Evolutionary conservation across 2,797 vertebrate genomes (phyloP).

Genomic region (Arnoldichthys spilopterus): DNA sequence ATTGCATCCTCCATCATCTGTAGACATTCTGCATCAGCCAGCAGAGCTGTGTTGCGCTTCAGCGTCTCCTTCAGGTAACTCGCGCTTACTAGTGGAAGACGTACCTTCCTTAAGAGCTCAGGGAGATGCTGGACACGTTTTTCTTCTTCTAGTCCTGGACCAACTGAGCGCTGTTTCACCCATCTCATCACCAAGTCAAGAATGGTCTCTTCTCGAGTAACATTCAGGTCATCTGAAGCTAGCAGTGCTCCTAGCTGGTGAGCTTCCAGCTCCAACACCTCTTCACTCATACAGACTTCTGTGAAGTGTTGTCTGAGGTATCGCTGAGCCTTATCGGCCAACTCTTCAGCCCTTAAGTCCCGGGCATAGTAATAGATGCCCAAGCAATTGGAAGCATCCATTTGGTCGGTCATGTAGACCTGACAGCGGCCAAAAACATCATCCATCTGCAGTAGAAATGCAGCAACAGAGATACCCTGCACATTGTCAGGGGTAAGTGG

Average conservation of each 20-base stretch:
- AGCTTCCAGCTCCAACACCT: slow-evolving; percentile 90
- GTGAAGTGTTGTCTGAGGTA: slow-evolving; percentile 90
- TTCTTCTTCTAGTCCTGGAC: slow-evolving; percentile 64
- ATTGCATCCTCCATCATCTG: slow-evolving; percentile 87
- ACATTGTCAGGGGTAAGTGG: slow-evolving; percentile 85
- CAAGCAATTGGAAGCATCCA: slow-evolving; percentile 95
- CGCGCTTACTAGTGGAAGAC: slow-evolving; percentile 85
- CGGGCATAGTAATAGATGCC: slow-evolving; percentile 93
- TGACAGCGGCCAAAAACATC: slow-evolving; percentile 88
- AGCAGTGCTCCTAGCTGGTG: slow-evolving; percentile 88
- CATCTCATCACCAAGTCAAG: slow-evolving; percentile 92
- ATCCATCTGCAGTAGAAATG: slow-evolving; percentile 96
- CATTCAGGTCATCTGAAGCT: slow-evolving; percentile 91
- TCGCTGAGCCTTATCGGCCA: slow-evolving; percentile 85
- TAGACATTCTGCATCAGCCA: slow-evolving; percentile 86
- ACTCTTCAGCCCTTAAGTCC: slow-evolving; percentile 92
- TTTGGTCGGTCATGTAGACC: slow-evolving; percentile 92
- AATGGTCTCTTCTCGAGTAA: slow-evolving; percentile 92
- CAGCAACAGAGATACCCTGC: slow-evolving; percentile 88
- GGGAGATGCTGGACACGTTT: slow-evolving; percentile 80
- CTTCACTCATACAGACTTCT: slow-evolving; percentile 92
- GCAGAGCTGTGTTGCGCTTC: slow-evolving; percentile 86
- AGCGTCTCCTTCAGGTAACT: slow-evolving; percentile 85
- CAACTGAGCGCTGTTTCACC: slow-evolving; percentile 78
- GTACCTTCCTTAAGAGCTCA: slow-evolving; percentile 91